Conservation (phyloP, 2,797 vertebrate genomes). For the Tragelaphus oryx region DNA sequence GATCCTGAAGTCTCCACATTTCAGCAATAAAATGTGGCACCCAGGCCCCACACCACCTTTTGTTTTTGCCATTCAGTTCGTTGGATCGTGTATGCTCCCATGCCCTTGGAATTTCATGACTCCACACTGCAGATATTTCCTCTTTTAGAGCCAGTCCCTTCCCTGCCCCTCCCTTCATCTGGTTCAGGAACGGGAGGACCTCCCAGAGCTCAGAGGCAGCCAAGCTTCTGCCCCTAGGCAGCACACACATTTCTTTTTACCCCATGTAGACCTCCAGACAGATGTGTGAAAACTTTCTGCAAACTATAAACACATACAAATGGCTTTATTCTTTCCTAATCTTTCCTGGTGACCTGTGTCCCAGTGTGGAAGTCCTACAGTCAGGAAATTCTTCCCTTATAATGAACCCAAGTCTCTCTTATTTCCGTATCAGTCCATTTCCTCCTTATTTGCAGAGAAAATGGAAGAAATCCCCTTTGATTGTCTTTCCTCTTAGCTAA, state of each 20-base stretch:
- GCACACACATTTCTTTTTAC: background rate
- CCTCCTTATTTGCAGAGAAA: slow-evolving; percentile 43
- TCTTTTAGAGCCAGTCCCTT: slow-evolving; percentile 32
- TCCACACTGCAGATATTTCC: slow-evolving; percentile 52
- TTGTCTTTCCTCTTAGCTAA: slow-evolving; percentile 27
- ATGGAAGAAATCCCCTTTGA: slow-evolving; percentile 45
- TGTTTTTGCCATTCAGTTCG: background rate
- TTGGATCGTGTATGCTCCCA: slow-evolving; percentile 8
- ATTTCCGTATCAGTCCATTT: slow-evolving; percentile 39
- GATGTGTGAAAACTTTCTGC: background rate
- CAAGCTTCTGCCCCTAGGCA: background rate
- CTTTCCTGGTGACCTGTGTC: slow-evolving; percentile 49
- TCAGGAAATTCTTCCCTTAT: slow-evolving; percentile 57
- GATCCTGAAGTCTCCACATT: background rate
- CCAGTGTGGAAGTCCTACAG: background rate
- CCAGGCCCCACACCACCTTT: background rate
- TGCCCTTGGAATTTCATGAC: slow-evolving; percentile 65
- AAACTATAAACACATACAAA: background rate
- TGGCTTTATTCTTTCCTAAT: slow-evolving; percentile 31
- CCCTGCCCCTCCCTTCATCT: slow-evolving; percentile 43
- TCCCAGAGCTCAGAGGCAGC: background rate
- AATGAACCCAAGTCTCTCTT: slow-evolving; percentile 30
- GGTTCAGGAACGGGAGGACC: slow-evolving; percentile 1
- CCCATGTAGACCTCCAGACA: background rate
- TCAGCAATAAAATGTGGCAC: background rate